Percentiles rank a stretch among this genome's conserved stretches.
Evolutionary conservation across 2,888 invertebrate species (phyloP).

Genomic region (Heteropelma amictum): DNA sequence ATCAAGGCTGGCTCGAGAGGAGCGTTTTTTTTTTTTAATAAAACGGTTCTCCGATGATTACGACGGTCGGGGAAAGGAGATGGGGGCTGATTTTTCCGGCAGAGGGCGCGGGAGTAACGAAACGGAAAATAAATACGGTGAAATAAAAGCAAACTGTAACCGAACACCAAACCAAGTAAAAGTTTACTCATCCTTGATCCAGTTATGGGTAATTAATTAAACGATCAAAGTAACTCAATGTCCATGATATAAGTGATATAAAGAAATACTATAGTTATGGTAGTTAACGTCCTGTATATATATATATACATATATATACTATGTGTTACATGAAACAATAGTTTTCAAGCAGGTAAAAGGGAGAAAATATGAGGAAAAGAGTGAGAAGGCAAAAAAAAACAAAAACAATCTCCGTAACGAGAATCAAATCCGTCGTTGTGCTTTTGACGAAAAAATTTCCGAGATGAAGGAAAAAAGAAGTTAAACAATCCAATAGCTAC

Average conservation of each 20-base stretch:
- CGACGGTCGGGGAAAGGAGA: slow-evolving; percentile 2
- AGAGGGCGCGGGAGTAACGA: slow-evolving; percentile 29
- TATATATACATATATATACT: slow-evolving; percentile 45
- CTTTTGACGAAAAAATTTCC: slow-evolving; percentile 40
- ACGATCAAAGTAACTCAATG: slow-evolving; percentile 57
- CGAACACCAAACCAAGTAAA: slow-evolving; percentile 76
- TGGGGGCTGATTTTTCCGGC: too few species aligned
- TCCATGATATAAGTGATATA: slow-evolving; percentile 54
- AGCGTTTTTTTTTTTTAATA: slow-evolving; percentile 7
- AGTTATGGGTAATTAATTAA: slow-evolving; percentile 56
- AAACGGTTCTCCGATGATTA: slow-evolving; percentile 29
- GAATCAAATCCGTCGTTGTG: slow-evolving; percentile 57
- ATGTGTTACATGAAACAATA: slow-evolving; percentile 38
- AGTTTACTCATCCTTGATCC: slow-evolving; percentile 63
- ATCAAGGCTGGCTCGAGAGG: background rate
- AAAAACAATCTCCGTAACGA: slow-evolving; percentile 40
- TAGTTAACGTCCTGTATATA: slow-evolving; percentile 47
- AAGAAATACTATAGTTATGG: slow-evolving; percentile 41
- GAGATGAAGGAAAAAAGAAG: background rate
- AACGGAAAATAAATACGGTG: slow-evolving; percentile 49
- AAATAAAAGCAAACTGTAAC: slow-evolving; percentile 74
- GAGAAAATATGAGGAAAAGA: slow-evolving; percentile 19
- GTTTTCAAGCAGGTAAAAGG: slow-evolving; percentile 38
- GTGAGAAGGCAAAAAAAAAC: background rate
- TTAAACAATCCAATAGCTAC: background rate